Base-by-base conservation (phyloP, 2,888 invertebrate genomes). In the Chironomus tentans region DNA sequence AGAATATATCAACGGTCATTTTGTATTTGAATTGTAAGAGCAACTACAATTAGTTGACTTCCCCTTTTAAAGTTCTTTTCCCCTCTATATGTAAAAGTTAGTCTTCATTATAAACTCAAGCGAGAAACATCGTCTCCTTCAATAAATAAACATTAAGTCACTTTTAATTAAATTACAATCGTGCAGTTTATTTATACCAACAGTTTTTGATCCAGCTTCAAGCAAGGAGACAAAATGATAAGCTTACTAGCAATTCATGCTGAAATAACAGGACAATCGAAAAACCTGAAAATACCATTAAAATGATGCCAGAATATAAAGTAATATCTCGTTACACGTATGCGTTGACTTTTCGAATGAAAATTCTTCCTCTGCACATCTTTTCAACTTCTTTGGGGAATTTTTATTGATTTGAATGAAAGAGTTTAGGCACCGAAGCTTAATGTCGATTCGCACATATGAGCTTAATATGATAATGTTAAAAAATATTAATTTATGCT, bases 271-370 rank as follows among this genome's bases (percentile, higher is more conserved):
- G 1, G 18, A n/a, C 13, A 56, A 65, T 65, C 24, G 65, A 65
- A 65, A 22, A 65, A 65, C 24, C 65, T 65, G 24, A 65, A 65
- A 65, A 24, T 65, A 65, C 65, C 65, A 65, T 65, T 65, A 65
- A 65, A 65, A 65, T 24, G 65, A 24, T 21, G 24, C 12, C 21
- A 65, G 38, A 10, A 38, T 38, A 10, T 38, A 2, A 65, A 56
- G 18, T 18, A 56, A 56, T 56, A 56, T 56, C 56, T 56, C 56
- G 56, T 56, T 65, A 65, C 65, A 65, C 24, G 24, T 65, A 65
- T 65, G 65, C 65, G 65, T 65, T 65, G 18, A 21, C 10, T 13
- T 65, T 65, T 65, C 3, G 4, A 4, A 65, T 24, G 2, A 4
- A 56, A 56, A 56, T 1, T 24, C 6, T 22, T 4, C 21, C 7